Evolutionary conservation across 2,888 invertebrate genomes (phyloP).

Genomic region (Portevinia maculata): DNA sequence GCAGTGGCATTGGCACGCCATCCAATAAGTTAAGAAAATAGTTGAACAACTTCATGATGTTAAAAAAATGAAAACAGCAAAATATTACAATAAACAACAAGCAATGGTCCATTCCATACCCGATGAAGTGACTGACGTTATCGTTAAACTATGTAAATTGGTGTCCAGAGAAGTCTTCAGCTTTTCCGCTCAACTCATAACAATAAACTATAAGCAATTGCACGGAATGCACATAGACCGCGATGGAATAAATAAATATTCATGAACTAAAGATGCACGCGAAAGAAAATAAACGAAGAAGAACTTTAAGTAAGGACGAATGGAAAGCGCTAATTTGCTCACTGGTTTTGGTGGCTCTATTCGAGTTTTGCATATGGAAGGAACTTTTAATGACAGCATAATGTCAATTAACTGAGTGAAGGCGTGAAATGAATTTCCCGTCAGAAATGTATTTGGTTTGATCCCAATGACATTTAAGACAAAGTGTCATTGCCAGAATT

Average conservation of each 20-base stretch:
- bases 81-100: constrained; percentile 22
- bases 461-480: constrained; percentile 32
- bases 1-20: neutral
- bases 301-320: neutral
- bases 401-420: constrained; percentile 43
- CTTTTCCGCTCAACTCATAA: constrained; percentile 36
- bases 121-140: constrained; percentile 43
- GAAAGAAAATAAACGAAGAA: constrained; percentile 9
- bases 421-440: constrained; percentile 28
- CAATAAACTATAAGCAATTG: constrained; percentile 70
- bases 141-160: constrained; percentile 57
- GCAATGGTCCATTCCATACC: constrained; percentile 54
- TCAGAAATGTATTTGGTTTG: neutral
- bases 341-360: constrained; percentile 27
- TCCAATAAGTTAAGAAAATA: constrained; percentile 49
- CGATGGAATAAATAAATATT: constrained; percentile 49
- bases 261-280: constrained; percentile 43
- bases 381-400: constrained; percentile 47
- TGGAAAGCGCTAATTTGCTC: constrained; percentile 1
- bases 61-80: constrained; percentile 21
- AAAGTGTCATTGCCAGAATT: no score
- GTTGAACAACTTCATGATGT: constrained; percentile 33
- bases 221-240: constrained; percentile 35
- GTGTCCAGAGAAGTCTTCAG: constrained; percentile 35
- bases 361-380: constrained; percentile 38